Conservation (phyloP, 2,797 vertebrate genomes). For the Gouania willdenowi region DNA sequence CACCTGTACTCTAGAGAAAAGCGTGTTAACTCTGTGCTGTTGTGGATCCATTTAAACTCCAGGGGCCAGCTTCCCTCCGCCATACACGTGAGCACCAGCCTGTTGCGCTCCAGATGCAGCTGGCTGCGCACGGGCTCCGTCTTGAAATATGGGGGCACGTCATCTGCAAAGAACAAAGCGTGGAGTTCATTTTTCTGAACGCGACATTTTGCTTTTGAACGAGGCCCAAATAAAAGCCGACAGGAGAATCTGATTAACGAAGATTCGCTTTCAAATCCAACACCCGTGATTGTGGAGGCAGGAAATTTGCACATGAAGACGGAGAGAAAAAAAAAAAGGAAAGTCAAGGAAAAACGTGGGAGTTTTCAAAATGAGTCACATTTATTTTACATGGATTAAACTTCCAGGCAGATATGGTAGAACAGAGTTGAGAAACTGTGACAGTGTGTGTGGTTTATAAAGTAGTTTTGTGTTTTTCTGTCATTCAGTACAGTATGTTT, state of each 20-base stretch:
- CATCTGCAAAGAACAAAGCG: slow-evolving; percentile 77
- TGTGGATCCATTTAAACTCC: slow-evolving; percentile 97
- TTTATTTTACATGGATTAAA: not conserved
- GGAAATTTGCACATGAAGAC: not conserved
- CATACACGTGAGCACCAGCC: slow-evolving; percentile 96
- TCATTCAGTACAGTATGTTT: too few relatives aligned
- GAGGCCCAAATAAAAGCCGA: not conserved
- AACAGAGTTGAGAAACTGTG: not conserved
- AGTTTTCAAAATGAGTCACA: not conserved
- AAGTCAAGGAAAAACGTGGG: not conserved
- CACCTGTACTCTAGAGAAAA: slow-evolving; percentile 97
- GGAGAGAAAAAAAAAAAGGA: not conserved
- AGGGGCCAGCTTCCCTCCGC: slow-evolving; percentile 98
- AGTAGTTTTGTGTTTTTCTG: too few relatives aligned
- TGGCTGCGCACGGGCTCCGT: slow-evolving; percentile 91
- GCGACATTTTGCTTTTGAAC: not conserved
- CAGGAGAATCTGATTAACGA: slow-evolving; percentile 1
- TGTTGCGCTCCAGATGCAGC: slow-evolving; percentile 93
- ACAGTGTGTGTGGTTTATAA: too few relatives aligned
- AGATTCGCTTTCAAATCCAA: slow-evolving; percentile 1
- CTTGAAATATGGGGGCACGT: slow-evolving; percentile 96
- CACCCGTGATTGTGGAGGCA: slow-evolving; percentile 1
- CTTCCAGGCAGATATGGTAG: not conserved
- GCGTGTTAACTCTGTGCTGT: slow-evolving; percentile 87
- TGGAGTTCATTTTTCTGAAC: not conserved